A percentile compares a stretch with the other conserved stretches of the same genome.
Conservation (phyloP, 1,140 invertebrate genomes). For the Daktulosphaira vitifoliae region DNA sequence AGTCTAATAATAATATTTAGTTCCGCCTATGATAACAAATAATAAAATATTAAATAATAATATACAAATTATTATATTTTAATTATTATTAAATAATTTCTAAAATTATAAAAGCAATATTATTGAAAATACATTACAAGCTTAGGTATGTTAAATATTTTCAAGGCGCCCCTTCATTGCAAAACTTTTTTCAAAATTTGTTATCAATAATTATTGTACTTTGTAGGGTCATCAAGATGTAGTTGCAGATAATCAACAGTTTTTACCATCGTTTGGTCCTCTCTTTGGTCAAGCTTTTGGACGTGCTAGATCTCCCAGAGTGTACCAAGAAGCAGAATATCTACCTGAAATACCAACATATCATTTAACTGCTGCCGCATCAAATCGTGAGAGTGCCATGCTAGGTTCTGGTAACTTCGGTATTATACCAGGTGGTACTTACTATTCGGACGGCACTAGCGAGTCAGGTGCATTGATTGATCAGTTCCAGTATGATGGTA, state of each 20-base stretch:
- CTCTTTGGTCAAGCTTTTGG: slow-evolving; percentile 22
- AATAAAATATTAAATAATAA: too few species aligned
- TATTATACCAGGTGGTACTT: slow-evolving; percentile 76
- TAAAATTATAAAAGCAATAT: too few species aligned
- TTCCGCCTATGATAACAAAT: too few species aligned
- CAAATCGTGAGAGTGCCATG: slow-evolving; percentile 22
- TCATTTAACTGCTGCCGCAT: not conserved
- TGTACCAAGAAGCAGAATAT: slow-evolving; percentile 22
- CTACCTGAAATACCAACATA: not conserved
- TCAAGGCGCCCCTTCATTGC: too few species aligned
- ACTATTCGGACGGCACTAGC: slow-evolving; percentile 55
- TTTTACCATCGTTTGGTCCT: slow-evolving; percentile 49
- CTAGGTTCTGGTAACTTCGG: slow-evolving; percentile 64
- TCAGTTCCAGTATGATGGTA: slow-evolving; percentile 39
- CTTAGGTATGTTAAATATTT: too few species aligned
- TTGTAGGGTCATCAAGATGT: slow-evolving; percentile 26
- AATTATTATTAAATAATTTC: too few species aligned
- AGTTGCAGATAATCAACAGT: slow-evolving; percentile 42
- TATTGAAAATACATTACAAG: too few species aligned
- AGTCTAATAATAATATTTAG: too few species aligned
- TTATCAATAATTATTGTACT: too few species aligned
- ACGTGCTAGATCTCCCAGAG: not conserved
- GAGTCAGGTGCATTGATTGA: slow-evolving; percentile 45
- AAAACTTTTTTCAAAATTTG: too few species aligned
- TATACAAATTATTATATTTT: too few species aligned